Evolutionary conservation across 2,113 vertebrate species (phyloP).

Genomic region (Etheostoma spectabile): DNA sequence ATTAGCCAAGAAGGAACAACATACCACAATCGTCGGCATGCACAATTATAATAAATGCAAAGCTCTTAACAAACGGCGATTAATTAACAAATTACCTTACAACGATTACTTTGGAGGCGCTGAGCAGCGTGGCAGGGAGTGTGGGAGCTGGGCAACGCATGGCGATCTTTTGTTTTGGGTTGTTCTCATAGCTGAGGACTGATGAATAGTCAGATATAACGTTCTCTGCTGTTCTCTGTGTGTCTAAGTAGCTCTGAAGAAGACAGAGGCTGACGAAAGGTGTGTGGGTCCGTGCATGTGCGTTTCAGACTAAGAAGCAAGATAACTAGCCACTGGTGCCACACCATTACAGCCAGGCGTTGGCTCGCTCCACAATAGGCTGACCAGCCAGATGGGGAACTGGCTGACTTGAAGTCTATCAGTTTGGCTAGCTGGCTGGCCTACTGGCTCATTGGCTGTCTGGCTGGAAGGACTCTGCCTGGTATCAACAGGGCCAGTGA

Average conservation of each 20-base stretch:
- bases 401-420: slow-evolving; percentile 41
- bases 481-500: slow-evolving; percentile 57
- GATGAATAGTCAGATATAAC: slow-evolving; percentile 18
- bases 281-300: slow-evolving; percentile 7
- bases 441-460: slow-evolving; percentile 60
- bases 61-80: slow-evolving; percentile 44
- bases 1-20: slow-evolving; percentile 33
- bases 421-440: slow-evolving; percentile 41
- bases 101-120: slow-evolving; percentile 55
- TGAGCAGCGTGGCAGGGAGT: slow-evolving; percentile 39
- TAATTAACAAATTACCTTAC: slow-evolving; percentile 80
- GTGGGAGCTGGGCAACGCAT: slow-evolving; percentile 43
- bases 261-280: slow-evolving; percentile 38
- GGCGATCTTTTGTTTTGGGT: slow-evolving; percentile 67
- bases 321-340: slow-evolving; percentile 48
- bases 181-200: slow-evolving; percentile 33
- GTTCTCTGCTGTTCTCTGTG: slow-evolving; percentile 39
- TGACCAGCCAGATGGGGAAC: slow-evolving; percentile 61
- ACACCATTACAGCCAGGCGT: slow-evolving; percentile 59
- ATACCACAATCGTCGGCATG: slow-evolving; percentile 37
- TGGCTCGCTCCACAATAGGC: slow-evolving; percentile 46
- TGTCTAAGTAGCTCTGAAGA: slow-evolving; percentile 46
- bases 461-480: slow-evolving; percentile 60
- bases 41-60: slow-evolving; percentile 63
- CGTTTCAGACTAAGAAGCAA: slow-evolving; percentile 13